Evolutionary conservation across 2,797 vertebrate species (phyloP).

Genomic region (Gymnodraco acuticeps): DNA sequence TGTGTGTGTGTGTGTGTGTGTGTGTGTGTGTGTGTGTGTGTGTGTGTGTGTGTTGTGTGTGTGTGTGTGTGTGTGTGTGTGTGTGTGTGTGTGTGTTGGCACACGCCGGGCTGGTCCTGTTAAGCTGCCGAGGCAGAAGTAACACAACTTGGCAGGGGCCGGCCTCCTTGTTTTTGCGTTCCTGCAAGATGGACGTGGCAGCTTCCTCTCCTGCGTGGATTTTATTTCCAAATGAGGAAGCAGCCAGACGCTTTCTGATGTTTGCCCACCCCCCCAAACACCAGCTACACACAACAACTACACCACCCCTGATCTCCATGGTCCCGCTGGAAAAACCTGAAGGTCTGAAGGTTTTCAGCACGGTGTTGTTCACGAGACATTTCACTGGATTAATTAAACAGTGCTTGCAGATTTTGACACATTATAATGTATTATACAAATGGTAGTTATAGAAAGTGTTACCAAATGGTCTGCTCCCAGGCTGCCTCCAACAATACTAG

Average conservation of each 20-base stretch:
- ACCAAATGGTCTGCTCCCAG: background rate
- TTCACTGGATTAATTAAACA: background rate
- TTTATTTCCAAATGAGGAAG: conserved; percentile 74
- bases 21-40: too few species aligned
- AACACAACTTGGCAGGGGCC: conserved; percentile 79
- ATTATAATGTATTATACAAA: too few species aligned
- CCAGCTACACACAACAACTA: background rate
- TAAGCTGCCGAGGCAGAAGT: conserved; percentile 71
- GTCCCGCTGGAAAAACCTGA: conserved; percentile 12
- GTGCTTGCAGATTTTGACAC: too few species aligned
- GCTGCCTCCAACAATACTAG: background rate
- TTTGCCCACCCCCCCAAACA: background rate
- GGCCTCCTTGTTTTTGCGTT: conserved; percentile 68
- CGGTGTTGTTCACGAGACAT: background rate
- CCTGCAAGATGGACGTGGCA: conserved; percentile 70
- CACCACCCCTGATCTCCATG: background rate
- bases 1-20: conserved; percentile 33
- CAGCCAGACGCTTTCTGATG: conserved; percentile 73
- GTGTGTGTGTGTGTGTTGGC: conserved; percentile 61
- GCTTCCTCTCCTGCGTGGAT: conserved; percentile 60
- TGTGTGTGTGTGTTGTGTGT: too few species aligned
- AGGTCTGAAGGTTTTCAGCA: background rate
- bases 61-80: background rate
- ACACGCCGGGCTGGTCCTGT: conserved; percentile 61
- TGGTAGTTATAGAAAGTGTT: too few species aligned